A percentile compares a stretch with the other conserved stretches of the same genome.
Conservation (phyloP, 2,113 vertebrate species). For the Butastur rufipennis region DNA sequence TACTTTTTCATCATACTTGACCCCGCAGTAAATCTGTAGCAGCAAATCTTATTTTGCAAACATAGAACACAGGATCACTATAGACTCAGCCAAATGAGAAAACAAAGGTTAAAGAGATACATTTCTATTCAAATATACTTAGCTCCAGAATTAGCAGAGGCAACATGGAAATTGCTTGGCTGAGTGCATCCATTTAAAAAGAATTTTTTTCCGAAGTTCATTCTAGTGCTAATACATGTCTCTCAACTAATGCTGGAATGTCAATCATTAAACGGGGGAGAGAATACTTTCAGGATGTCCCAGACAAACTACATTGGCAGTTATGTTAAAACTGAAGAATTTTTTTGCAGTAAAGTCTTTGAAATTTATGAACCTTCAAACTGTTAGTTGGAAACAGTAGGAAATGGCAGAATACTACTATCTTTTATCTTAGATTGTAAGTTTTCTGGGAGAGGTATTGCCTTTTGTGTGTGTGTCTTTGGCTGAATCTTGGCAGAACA, state of each 20-base stretch:
- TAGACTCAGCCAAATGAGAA: neutral
- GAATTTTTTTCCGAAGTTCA: neutral
- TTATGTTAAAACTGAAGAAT: neutral
- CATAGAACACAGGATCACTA: neutral
- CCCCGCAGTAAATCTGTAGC: neutral
- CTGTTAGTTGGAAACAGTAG: neutral
- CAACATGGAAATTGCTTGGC: neutral
- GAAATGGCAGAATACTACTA: neutral
- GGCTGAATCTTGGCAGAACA: neutral
- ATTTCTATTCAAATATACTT: neutral
- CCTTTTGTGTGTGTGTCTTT: neutral
- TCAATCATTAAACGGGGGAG: neutral
- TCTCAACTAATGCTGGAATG: neutral
- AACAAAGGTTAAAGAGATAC: neutral
- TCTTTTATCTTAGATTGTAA: neutral
- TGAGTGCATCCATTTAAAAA: neutral
- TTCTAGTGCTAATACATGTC: neutral
- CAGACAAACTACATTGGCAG: neutral
- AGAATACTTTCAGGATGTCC: neutral
- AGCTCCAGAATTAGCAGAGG: neutral
- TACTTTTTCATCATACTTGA: conserved; percentile 1
- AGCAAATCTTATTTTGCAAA: conserved; percentile 15
- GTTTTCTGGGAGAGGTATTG: neutral
- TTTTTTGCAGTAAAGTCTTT: neutral
- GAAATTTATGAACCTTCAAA: neutral